phyloP scores from a whole-genome alignment of 2,888 invertebrate species.

The Drosophila buzzatii region DNA sequence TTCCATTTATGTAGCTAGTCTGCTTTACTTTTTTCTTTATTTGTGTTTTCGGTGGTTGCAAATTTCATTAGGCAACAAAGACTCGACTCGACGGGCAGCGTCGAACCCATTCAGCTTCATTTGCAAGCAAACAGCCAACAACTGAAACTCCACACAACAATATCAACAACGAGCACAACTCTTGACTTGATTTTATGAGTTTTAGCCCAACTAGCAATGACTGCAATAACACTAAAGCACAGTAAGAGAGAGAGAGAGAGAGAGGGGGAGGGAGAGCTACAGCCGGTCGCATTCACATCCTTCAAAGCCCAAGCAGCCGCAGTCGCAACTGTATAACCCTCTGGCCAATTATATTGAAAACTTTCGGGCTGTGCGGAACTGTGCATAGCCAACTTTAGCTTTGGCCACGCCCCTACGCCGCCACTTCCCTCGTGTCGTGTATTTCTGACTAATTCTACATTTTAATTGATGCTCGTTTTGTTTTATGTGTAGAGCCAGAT shows the following conservation, averaged over 20 bases:
- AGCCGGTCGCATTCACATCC: conserved; percentile 5
- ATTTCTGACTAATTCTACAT: conserved; percentile 67
- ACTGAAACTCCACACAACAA: conserved; percentile 34
- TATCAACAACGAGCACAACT: conserved; percentile 51
- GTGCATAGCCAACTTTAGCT: not conserved
- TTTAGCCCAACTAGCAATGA: conserved; percentile 69
- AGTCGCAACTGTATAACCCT: conserved; percentile 55
- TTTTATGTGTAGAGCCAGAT: conserved; percentile 46
- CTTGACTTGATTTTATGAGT: conserved; percentile 78
- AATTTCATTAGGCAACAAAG: conserved; percentile 60
- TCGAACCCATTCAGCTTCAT: conserved; percentile 38
- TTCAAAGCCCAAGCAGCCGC: conserved; percentile 24
- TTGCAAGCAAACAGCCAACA: conserved; percentile 44
- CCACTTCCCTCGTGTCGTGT: conserved; percentile 10
- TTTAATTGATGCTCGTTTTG: conserved; percentile 69
- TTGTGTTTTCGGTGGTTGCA: conserved; percentile 59
- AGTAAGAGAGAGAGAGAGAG: not conserved
- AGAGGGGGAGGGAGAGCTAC: not conserved
- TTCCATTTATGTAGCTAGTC: conserved; percentile 58
- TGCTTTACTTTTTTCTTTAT: conserved; percentile 19
- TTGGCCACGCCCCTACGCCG: too few species aligned
- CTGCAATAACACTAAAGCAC: conserved; percentile 77
- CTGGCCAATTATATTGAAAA: conserved; percentile 82
- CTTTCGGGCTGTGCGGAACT: conserved; percentile 46
- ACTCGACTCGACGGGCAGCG: too few species aligned